Evolutionary conservation across 2,888 invertebrate genomes (phyloP), one percentile per base, ranked within the genome.

Genomic region (Choreutis nemorana): DNA sequence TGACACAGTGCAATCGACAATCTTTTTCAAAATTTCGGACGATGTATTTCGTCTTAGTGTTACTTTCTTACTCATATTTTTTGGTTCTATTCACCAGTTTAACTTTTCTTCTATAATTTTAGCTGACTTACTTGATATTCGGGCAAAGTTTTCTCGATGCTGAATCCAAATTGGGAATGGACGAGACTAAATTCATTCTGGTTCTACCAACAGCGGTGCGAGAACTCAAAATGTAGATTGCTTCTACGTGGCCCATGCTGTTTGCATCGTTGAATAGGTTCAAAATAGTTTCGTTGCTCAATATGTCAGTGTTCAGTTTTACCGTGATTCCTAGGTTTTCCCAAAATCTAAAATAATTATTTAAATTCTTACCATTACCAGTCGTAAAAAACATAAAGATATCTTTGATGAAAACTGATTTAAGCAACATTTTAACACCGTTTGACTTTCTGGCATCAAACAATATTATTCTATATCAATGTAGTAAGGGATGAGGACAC

Each of bases 191-290:
- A 14, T 26, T 8, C 8, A 15, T 2, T 30, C 2, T 33, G 25
- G 1, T 30, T 25, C 34, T 36, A 8, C 31, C 27, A n/a, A 34
- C 25, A 13, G 14, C 26, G n/a, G n/a, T n/a, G n/a, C n/a, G n/a
- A n/a, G n/a, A n/a, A n/a, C n/a, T n/a, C n/a, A n/a, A n/a, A n/a
- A 45, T 25, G 33, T 45, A 53, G 20, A 60, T 42, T 3, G 56
- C 49, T 35, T 53, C 50, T 3, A 57, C 10, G 3, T 41, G 28
- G 0, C 47, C 52, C 23, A 48, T 18, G 12, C 30, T 22, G n/a
- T 21, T 28, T 25, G 41, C 38, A 1, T 45, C 34, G 3, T 36
- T 41, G 2, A 56, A 11, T 4, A 55, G 30, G 12, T 28, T 28
- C 2, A 30, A 10, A 1, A 52, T 12, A 10, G 36, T 35, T 2